Evolutionary conservation across 1,140 invertebrate species (phyloP).

Genomic region (Aphelinus certus): DNA sequence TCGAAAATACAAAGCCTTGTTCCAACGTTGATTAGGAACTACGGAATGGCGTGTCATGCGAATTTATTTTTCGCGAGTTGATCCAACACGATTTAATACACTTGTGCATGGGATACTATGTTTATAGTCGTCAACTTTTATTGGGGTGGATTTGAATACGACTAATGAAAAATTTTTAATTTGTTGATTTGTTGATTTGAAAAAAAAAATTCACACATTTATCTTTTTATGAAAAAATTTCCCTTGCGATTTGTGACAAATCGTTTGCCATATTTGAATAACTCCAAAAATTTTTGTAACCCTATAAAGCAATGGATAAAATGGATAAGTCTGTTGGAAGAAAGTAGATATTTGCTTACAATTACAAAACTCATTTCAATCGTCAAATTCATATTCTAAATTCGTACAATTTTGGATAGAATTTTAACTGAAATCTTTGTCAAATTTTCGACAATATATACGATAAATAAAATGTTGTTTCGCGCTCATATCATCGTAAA

Average conservation of each 20-base stretch:
- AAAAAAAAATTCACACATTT: too few relatives aligned
- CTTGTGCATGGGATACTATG: conserved; percentile 6
- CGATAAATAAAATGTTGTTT: conserved; percentile 3
- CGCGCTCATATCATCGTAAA: conserved; percentile 19
- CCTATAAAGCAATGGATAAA: background rate
- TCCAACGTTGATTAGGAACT: conserved; percentile 2
- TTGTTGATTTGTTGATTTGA: conserved; percentile 13
- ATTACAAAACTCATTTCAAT: background rate
- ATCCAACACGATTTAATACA: conserved; percentile 5
- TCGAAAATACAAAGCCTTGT: too few relatives aligned
- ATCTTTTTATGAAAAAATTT: too few relatives aligned
- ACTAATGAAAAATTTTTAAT: conserved; percentile 17
- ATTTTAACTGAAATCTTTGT: conserved; percentile 18
- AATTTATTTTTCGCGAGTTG: conserved; percentile 3
- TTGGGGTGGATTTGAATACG: conserved; percentile 28
- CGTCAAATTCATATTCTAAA: conserved; percentile 5
- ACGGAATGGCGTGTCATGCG: conserved; percentile 14
- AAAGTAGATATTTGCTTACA: background rate
- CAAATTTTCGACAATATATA: conserved; percentile 8
- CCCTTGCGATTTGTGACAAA: too few relatives aligned
- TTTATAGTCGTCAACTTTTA: conserved; percentile 21
- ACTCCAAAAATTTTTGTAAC: too few relatives aligned
- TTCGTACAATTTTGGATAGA: conserved; percentile 1
- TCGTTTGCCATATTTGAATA: too few relatives aligned
- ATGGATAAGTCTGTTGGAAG: conserved; percentile 12